A percentile compares a stretch with the other conserved stretches of the same genome.
Conservation (phyloP, 2,113 vertebrate genomes). For the Mus pahari region DNA sequence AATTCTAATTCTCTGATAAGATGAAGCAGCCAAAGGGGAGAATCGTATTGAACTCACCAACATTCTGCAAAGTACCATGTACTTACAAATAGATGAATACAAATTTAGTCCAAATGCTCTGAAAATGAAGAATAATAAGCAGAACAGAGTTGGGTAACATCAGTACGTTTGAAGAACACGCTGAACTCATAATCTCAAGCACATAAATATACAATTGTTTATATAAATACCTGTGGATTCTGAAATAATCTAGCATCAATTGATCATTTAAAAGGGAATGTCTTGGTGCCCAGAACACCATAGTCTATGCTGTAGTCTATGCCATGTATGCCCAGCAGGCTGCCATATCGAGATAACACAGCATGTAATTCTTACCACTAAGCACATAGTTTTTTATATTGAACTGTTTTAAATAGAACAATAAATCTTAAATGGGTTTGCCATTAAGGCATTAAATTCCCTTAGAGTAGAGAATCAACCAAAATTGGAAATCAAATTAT, state of each 20-base stretch:
- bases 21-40: not conserved
- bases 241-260: slow-evolving; percentile 12
- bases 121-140: slow-evolving; percentile 2
- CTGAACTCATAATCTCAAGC: slow-evolving; percentile 17
- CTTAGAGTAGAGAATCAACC: slow-evolving; percentile 74
- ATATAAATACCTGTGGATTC: not conserved
- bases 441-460: slow-evolving; percentile 48
- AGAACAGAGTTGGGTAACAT: not conserved
- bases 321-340: slow-evolving; percentile 57
- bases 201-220: not conserved
- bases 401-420: slow-evolving; percentile 69
- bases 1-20: slow-evolving; percentile 41
- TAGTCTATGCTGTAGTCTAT: not conserved
- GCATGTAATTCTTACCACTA: slow-evolving; percentile 75
- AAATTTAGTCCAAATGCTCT: not conserved
- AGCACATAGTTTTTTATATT: slow-evolving; percentile 63
- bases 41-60: not conserved
- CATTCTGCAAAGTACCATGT: not conserved
- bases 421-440: slow-evolving; percentile 55
- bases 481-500: slow-evolving; percentile 76
- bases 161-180: slow-evolving; percentile 24
- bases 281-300: slow-evolving; percentile 4
- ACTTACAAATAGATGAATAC: not conserved
- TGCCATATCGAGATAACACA: slow-evolving; percentile 55
- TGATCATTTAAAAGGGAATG: not conserved